A percentile compares a stretch with the other conserved stretches of the same genome.
These are phyloP conservation scores for Oceanodroma leucorhoa DNA, from an alignment of 2,797 vertebrate species.

Conservation along the genomic window DNA sequence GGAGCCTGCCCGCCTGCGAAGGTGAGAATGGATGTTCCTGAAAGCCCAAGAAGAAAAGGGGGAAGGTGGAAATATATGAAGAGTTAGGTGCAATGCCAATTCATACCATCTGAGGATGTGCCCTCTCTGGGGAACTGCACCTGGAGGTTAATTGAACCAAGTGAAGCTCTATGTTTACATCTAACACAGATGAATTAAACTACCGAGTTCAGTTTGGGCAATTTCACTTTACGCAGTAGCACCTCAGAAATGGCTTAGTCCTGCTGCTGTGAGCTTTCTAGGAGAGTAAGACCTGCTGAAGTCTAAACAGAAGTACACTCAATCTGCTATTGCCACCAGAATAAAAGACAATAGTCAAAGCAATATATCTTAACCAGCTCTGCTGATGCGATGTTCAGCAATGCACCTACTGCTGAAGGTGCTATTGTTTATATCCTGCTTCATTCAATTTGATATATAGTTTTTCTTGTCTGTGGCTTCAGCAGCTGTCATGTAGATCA, in stretches of 20 bases:
- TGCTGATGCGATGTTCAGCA: background rate
- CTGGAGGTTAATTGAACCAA: background rate
- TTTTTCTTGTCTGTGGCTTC: background rate
- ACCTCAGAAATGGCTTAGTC: background rate
- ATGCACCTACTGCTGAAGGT: background rate
- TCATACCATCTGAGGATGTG: background rate
- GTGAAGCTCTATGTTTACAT: background rate
- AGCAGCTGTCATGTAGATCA: constrained; percentile 32
- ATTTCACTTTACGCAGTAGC: background rate
- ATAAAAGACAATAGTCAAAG: background rate
- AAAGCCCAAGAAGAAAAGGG: background rate
- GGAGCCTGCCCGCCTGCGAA: background rate
- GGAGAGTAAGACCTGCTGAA: background rate
- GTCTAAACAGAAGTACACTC: background rate
- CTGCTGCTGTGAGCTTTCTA: background rate
- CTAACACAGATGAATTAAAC: background rate
- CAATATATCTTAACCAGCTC: background rate
- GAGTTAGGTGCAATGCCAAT: background rate
- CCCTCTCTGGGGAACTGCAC: background rate
- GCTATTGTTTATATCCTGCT: background rate
- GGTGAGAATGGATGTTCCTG: background rate
- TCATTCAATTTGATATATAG: background rate
- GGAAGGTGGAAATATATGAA: background rate
- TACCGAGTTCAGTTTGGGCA: background rate
- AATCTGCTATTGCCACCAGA: background rate